These are phyloP conservation scores for Sander vitreus DNA, from an alignment of 2,113 vertebrate genomes.

Conservation along the genomic window DNA sequence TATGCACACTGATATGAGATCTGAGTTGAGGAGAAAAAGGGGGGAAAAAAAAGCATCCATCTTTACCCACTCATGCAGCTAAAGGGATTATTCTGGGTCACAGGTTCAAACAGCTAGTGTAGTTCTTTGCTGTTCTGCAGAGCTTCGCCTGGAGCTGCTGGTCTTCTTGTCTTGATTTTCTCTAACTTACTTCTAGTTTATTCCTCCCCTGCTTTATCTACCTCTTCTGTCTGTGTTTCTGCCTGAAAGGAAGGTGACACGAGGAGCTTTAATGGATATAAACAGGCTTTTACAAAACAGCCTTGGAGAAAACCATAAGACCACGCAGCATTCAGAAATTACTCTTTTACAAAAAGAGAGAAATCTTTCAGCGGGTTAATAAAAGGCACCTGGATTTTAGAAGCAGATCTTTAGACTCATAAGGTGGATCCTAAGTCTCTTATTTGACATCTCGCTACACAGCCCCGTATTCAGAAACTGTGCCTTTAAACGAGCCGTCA, in stretches of 20 bases:
- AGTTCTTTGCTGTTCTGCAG: slow-evolving; percentile 37
- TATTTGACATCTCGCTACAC: too few species aligned
- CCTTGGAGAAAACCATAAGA: slow-evolving; percentile 9
- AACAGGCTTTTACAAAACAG: slow-evolving; percentile 24
- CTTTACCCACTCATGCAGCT: slow-evolving; percentile 42
- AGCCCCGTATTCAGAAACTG: too few species aligned
- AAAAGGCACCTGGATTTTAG: background rate
- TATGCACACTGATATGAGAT: slow-evolving; percentile 48
- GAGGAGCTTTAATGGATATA: slow-evolving; percentile 29
- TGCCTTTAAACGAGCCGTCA: too few species aligned
- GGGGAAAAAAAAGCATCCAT: background rate
- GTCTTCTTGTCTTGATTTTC: slow-evolving; percentile 19
- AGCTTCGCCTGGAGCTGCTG: slow-evolving; percentile 37
- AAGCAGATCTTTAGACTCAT: background rate
- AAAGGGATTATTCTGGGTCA: slow-evolving; percentile 64
- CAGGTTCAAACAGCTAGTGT: slow-evolving; percentile 49
- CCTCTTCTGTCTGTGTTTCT: slow-evolving; percentile 19
- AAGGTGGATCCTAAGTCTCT: too few species aligned
- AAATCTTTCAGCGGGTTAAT: background rate
- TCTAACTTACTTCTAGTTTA: background rate
- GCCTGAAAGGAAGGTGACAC: slow-evolving; percentile 38
- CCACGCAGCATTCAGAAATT: background rate
- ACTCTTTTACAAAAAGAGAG: background rate
- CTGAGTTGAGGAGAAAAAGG: slow-evolving; percentile 13
- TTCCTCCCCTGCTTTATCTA: background rate